Base-by-base conservation (phyloP, 35 echinoderm and acorn worm genomes). In the Nesometra sesokonis region DNA sequence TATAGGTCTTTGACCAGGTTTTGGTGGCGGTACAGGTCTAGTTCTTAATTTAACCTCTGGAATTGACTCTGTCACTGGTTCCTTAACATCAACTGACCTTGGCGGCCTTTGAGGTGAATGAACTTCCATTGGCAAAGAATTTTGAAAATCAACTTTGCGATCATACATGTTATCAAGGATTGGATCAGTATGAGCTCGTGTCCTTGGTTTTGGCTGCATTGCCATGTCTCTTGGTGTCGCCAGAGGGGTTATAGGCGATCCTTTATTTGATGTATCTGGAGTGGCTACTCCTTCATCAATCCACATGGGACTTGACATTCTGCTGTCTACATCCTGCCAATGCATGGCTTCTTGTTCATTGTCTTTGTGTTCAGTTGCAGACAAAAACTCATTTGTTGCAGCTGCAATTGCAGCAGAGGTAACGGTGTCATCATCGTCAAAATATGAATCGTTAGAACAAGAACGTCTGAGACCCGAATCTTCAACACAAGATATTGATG, bases 361-460 rank as follows among this genome's bases (percentile, higher is more conserved):
- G 27, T 87, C 79, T 17, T 89, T 87, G 13, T 67, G 52, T 19
- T 19, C 52, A 67, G 81, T 35, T 30, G 81, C n/a, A 17, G 81
- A 30, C 29, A 91, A 80, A 78, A 93, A 91, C 35, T 93, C 91
- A 32, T 90, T 80, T 35, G 86, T 97, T 19, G 95, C 95, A 0
- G 86, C 91, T 29, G 95, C 95, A 77, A 93, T 85, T 13, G 89
- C 83, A 0, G 86, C 91, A 15, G 95, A 89, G 31, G 93, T 85
- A 15, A 91, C 83, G 0, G 84, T 88, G 17, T 84, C 76, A 35
- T 89, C 89, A 27, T 91, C 47, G 30, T 93, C 95, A 81, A 97
- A 97, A 89, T 93, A 97, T 19, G 95, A 97, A 43, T 97, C 89
- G 32, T 93, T 89, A 21, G 95, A 97, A 21, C 88, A 91, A 76